Percentiles rank a stretch among this genome's conserved stretches.
These are phyloP conservation scores for Lophura nycthemera DNA, from an alignment of 2,113 vertebrate species.

Conservation along the genomic window DNA sequence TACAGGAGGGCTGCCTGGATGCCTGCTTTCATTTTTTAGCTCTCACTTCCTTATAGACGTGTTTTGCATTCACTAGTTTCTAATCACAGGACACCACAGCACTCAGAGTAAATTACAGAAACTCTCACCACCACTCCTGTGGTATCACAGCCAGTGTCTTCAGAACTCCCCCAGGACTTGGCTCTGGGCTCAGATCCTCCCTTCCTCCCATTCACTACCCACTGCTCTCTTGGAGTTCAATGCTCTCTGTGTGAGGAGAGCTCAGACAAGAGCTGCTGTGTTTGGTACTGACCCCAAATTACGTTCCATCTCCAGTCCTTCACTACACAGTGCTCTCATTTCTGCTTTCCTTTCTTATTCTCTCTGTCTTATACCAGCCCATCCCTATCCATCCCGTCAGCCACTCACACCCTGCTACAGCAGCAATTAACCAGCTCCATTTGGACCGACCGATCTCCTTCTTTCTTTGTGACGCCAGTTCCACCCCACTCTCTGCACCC, in stretches of 20 bases:
- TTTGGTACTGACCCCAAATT: background rate
- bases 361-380: background rate
- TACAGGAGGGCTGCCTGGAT: background rate
- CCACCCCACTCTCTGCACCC: background rate
- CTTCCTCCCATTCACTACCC: background rate
- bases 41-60: constrained; percentile 48
- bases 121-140: background rate
- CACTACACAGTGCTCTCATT: background rate
- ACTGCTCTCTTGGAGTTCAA: background rate
- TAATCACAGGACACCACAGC: background rate
- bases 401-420: too few species aligned
- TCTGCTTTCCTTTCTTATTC: background rate
- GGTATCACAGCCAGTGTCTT: background rate
- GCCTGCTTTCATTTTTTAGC: background rate
- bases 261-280: background rate
- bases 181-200: background rate
- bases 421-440: background rate
- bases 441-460: background rate
- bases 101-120: background rate
- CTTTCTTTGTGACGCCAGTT: background rate
- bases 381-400: too few species aligned
- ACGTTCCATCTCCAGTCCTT: background rate
- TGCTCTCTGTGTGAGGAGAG: background rate
- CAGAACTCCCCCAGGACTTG: background rate
- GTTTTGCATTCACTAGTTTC: constrained; percentile 9